Conservation (phyloP, 2,888 invertebrate species). For the Nematopogon swammerdamellus region DNA sequence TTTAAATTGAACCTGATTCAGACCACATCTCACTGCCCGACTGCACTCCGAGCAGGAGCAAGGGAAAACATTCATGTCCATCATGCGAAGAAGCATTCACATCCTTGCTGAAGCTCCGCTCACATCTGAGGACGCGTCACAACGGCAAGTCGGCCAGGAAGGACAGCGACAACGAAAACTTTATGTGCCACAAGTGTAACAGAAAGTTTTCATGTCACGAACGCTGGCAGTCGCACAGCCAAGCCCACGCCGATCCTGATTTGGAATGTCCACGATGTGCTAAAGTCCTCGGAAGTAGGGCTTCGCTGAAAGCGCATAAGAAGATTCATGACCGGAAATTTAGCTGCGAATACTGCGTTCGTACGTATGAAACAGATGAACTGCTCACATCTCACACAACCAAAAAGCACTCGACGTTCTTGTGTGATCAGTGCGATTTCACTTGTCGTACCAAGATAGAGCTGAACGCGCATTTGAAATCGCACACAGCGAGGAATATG, state of each 20-base stretch:
- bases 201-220: constrained; percentile 31
- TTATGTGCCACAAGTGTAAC: constrained; percentile 32
- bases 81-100: background rate
- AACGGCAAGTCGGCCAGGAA: background rate
- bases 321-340: constrained; percentile 35
- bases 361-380: constrained; percentile 21
- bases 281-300: constrained; percentile 46
- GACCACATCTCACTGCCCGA: background rate
- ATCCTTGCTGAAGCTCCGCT: background rate
- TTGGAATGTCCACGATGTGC: constrained; percentile 39
- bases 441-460: constrained; percentile 17
- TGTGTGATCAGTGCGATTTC: constrained; percentile 26
- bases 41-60: background rate
- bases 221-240: constrained; percentile 35
- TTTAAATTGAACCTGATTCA: background rate
- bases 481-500: constrained; percentile 4
- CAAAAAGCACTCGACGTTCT: constrained; percentile 24
- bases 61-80: background rate
- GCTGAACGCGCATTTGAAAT: constrained; percentile 19
- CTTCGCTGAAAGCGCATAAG: constrained; percentile 34
- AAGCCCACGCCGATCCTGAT: constrained; percentile 43
- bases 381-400: constrained; percentile 24
- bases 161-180: constrained; percentile 12
- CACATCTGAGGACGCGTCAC: background rate
- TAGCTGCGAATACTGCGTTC: constrained; percentile 27